These are phyloP conservation scores for Mya arenaria DNA, from an alignment of 1,140 invertebrate genomes.

Conservation along the genomic window DNA sequence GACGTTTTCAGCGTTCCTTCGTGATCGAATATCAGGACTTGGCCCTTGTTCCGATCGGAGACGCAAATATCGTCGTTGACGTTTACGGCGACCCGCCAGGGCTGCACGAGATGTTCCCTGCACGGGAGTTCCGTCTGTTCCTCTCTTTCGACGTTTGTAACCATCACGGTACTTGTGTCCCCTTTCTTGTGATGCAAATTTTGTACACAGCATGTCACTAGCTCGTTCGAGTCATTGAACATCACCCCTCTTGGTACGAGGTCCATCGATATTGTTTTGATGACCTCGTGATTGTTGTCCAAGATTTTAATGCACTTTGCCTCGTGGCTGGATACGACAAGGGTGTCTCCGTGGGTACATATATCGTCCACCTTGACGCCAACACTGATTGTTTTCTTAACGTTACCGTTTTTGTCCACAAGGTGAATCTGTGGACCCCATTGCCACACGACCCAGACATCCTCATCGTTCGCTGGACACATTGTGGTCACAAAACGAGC, in stretches of 20 bases:
- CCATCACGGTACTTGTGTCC: slow-evolving; percentile 27
- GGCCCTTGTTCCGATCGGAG: slow-evolving; percentile 51
- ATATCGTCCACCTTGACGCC: slow-evolving; percentile 54
- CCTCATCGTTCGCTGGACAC: slow-evolving; percentile 32
- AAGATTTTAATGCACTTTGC: slow-evolving; percentile 42
- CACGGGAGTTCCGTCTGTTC: neutral
- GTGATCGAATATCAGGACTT: slow-evolving; percentile 35
- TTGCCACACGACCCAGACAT: slow-evolving; percentile 51
- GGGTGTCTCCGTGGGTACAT: slow-evolving; percentile 14
- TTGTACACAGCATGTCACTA: slow-evolving; percentile 48
- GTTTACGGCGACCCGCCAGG: slow-evolving; percentile 51
- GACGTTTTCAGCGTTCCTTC: slow-evolving; percentile 42
- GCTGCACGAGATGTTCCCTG: slow-evolving; percentile 26
- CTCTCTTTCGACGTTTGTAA: neutral
- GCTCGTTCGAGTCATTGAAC: slow-evolving; percentile 16
- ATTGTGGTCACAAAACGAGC: slow-evolving; percentile 46
- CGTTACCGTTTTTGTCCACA: slow-evolving; percentile 45
- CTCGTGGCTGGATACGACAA: slow-evolving; percentile 42
- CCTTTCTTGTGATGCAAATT: slow-evolving; percentile 51
- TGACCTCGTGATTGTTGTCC: slow-evolving; percentile 12
- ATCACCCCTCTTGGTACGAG: slow-evolving; percentile 38
- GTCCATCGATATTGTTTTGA: slow-evolving; percentile 39
- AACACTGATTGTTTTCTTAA: slow-evolving; percentile 34
- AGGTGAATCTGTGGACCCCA: slow-evolving; percentile 49
- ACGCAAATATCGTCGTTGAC: slow-evolving; percentile 53